Conservation (phyloP, 2,888 invertebrate genomes). For the Scaptomyza tumidula region DNA sequence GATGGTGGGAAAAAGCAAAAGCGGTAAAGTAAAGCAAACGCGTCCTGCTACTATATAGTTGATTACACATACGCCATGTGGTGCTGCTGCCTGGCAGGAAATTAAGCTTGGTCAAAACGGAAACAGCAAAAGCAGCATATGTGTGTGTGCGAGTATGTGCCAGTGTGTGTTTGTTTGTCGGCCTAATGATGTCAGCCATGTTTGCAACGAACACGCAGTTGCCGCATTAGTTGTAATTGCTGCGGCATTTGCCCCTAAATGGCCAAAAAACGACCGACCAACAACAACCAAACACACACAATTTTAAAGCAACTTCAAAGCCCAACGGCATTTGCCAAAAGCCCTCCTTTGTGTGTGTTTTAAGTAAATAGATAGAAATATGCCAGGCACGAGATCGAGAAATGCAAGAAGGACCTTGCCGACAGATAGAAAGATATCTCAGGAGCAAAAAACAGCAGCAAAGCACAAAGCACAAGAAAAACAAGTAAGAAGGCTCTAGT, state of each 20-base stretch:
- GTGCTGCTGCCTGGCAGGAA: conserved; percentile 67
- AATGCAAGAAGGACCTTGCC: conserved; percentile 32
- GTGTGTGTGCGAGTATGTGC: conserved; percentile 3
- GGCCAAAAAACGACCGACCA: not conserved
- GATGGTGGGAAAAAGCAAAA: not conserved
- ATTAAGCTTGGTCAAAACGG: conserved; percentile 74
- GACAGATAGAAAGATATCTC: conserved; percentile 41
- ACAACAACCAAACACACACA: not conserved
- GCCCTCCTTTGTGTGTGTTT: conserved; percentile 64
- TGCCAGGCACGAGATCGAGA: conserved; percentile 42
- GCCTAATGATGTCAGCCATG: conserved; percentile 75
- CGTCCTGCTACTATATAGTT: conserved; percentile 59
- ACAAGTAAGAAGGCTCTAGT: too few relatives aligned
- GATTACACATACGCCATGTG: conserved; percentile 79
- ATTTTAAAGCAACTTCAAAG: conserved; percentile 30
- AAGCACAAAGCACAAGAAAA: conserved; percentile 29
- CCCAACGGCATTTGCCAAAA: conserved; percentile 13
- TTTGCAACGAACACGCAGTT: conserved; percentile 69
- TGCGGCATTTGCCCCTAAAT: conserved; percentile 42
- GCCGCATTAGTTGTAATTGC: conserved; percentile 76
- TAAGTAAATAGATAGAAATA: conserved; percentile 71
- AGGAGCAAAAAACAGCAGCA: conserved; percentile 21
- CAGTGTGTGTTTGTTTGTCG: conserved; percentile 10
- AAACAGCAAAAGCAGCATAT: conserved; percentile 56
- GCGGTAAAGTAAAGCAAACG: conserved; percentile 12